Conservation (phyloP, 2,113 vertebrate genomes). For the Sakesphorus luctuosus region DNA sequence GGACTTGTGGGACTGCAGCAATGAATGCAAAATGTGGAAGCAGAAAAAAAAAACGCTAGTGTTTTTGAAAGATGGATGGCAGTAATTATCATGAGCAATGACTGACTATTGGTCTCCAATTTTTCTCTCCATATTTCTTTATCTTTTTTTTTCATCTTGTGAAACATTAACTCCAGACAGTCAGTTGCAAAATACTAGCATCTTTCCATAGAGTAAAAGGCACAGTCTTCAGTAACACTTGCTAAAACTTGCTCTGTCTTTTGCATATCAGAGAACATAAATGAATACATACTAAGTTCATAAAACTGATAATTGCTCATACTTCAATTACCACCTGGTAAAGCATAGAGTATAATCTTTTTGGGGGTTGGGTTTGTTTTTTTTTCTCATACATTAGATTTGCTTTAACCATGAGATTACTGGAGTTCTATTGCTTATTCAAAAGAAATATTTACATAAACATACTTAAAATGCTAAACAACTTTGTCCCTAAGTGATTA, state of each 20-base stretch:
- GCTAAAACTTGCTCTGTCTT: background rate
- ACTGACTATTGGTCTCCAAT: slow-evolving; percentile 46
- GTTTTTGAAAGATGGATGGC: slow-evolving; percentile 62
- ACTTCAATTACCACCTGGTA: background rate
- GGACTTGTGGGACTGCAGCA: background rate
- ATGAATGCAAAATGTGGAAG: slow-evolving; percentile 46
- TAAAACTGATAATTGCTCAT: background rate
- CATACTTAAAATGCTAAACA: background rate
- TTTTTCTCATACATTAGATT: background rate
- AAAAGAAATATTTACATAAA: background rate
- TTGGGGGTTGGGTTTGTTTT: background rate
- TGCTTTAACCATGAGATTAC: background rate
- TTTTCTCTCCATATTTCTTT: background rate
- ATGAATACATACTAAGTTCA: background rate
- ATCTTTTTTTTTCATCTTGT: background rate
- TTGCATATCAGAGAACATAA: background rate
- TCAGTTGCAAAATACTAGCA: background rate
- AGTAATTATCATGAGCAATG: slow-evolving; percentile 54
- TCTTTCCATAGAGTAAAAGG: background rate
- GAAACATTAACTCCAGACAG: slow-evolving; percentile 13
- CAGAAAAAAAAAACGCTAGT: background rate
- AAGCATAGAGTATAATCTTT: background rate
- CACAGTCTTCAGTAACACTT: background rate
- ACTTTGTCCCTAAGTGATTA: background rate
- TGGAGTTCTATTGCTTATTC: background rate